These are phyloP conservation scores for Pseudochromis fuscus DNA, from an alignment of 2,797 vertebrate genomes.

Conservation along the genomic window DNA sequence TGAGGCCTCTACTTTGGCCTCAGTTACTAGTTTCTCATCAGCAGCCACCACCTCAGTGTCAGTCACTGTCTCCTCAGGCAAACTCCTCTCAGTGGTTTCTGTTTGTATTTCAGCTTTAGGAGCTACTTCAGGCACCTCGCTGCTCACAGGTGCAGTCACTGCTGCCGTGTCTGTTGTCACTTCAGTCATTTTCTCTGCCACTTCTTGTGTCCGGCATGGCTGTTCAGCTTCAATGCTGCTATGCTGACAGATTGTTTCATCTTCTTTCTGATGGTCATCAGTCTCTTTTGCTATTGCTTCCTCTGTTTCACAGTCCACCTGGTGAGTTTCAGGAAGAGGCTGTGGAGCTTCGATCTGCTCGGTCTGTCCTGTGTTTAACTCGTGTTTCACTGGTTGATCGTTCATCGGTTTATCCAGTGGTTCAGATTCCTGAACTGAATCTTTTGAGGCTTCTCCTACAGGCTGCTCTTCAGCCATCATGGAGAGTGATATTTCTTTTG, in stretches of 20 bases:
- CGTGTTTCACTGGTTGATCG: conserved; percentile 42
- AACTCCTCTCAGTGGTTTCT: conserved; percentile 17
- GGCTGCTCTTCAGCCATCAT: conserved; percentile 26
- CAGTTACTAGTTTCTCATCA: conserved; percentile 25
- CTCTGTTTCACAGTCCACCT: conserved; percentile 32
- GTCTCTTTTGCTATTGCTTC: conserved; percentile 21
- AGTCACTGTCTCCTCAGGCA: conserved; percentile 19
- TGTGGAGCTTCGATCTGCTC: conserved; percentile 19
- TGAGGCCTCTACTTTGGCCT: conserved; percentile 11
- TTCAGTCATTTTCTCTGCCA: conserved; percentile 24
- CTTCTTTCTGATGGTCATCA: conserved; percentile 18
- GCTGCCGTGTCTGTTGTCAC: conserved; percentile 26
- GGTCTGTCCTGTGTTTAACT: conserved; percentile 38
- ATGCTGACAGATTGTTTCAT: conserved; percentile 12
- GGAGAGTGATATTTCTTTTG: conserved; percentile 5
- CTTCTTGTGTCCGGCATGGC: conserved; percentile 15
- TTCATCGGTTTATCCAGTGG: conserved; percentile 23
- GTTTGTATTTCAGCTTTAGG: conserved; percentile 28
- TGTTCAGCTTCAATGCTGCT: conserved; percentile 16
- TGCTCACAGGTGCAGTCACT: conserved; percentile 14
- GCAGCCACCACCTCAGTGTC: conserved; percentile 14
- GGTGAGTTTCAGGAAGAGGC: conserved; percentile 9
- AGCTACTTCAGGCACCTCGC: background rate
- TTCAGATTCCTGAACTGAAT: conserved; percentile 42
- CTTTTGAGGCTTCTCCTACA: conserved; percentile 40